Evolutionary conservation across 2,888 invertebrate species (phyloP), one percentile per base, ranked within the genome.

Genomic region (Hymenopus coronatus): DNA sequence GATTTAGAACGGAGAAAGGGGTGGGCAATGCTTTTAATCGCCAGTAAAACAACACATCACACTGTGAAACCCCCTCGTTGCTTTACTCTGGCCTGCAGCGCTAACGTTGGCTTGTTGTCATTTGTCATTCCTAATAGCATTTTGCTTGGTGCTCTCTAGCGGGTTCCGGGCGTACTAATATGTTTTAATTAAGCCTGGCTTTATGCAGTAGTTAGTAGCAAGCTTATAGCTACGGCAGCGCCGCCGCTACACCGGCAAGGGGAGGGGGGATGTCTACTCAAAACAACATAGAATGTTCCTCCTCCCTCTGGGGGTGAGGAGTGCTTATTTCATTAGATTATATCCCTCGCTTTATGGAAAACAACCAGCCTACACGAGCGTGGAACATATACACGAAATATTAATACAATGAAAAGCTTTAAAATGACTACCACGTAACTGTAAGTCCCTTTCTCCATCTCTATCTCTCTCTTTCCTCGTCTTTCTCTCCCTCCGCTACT

Each of bases 281-380:
- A 88, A 88, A 89, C 89, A 89, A 89, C 89, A 89, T 81, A 85
- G 85, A 88, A 88, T 20, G 27, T 93, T 93, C 93, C 93, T 92
- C 89, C 90, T 88, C 89, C 88, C 82, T 46, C 28, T 54, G 46
- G 88, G 90, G 85, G 87, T 89, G 90, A 90, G 88, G 88, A 90
- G 90, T 90, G 89, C 90, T 90, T 90, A 90, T 90, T 89, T 90
- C 90, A 90, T 90, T 90, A 90, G 89, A 89, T 90, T 88, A 88
- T 85, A 85, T 89, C 85, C 89, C 88, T 28, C 46, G 88, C 84
- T 84, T 88, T 88, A 88, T 88, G 88, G 84, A 88, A 88, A 88
- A 84, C 84, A 88, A 87, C 82, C 87, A 82, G 82, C 33, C 82
- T 87, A 87, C 87, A 30, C 70, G 40, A 85, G 81, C 70, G 54